Evolutionary conservation across 2,797 vertebrate genomes (phyloP), one percentile per base, ranked within the genome.

Genomic region (Micrastur ruficollis): DNA sequence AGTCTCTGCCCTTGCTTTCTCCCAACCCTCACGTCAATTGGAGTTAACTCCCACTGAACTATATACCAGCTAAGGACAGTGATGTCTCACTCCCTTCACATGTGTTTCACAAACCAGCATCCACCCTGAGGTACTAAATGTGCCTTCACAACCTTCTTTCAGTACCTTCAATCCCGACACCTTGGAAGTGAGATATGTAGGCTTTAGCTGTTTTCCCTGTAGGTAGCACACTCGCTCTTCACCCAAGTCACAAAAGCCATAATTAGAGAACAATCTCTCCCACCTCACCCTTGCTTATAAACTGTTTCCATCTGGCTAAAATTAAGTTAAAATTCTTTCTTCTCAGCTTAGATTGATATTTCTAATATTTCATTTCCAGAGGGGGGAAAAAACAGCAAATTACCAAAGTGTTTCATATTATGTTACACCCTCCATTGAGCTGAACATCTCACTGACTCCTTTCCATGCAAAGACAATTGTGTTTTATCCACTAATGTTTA

Each of bases 261-360:
- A 78, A 86, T 38, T 50, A 83, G 14, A 88, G 46, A 58, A 87
- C 94, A 88, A 90, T 50, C 17, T 90, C 87, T 65, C 79, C 26
- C 58, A 88, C 34, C 53, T 94, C 62, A 73, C 27, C 23, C 58
- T 85, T 88, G n/a, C 67, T 83, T 44, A 86, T 73, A 81, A 95
- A 88, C 34, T 40, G n/a, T 72, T 89, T 86, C 86, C 70, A 86
- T 75, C 72, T 88, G 89, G 66, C 34, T 86, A 79, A 86, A 94
- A 94, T 94, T 62, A 88, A 95, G 78, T 85, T 89, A 17, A 86
- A 92, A 87, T 91, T 75, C 68, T 90, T 95, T 93, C 58, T 93
- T 96, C 70, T 86, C 80, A 49, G 63, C 53, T 89, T 66, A 86
- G 71, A 81, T 44, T 53, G 80, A 34, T 91, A 93, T 95, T 96